Conservation (phyloP, 2,888 invertebrate species). For the Andrena dorsata region DNA sequence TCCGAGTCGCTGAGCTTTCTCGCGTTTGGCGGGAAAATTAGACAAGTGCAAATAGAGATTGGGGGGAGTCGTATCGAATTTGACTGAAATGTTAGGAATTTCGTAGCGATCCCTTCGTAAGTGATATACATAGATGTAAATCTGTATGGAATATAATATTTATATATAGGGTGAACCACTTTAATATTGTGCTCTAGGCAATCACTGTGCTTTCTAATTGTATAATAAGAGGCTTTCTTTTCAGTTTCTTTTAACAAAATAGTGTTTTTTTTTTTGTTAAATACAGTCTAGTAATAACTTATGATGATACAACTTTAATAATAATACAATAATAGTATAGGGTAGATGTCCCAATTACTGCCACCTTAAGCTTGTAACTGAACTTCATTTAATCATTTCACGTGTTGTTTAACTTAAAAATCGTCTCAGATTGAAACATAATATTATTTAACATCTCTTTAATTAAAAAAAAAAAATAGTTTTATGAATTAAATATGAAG, state of each 20-base stretch:
- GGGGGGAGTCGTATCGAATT: neutral
- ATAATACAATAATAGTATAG: too few relatives aligned
- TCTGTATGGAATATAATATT: neutral
- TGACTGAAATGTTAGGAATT: neutral
- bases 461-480: too few relatives aligned
- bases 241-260: neutral
- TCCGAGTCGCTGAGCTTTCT: slow-evolving; percentile 27
- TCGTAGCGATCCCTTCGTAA: neutral
- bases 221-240: neutral
- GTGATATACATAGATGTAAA: neutral
- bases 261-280: too few relatives aligned
- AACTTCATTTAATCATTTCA: too few relatives aligned
- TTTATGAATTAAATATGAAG: too few relatives aligned
- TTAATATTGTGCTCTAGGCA: neutral
- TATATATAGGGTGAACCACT: neutral
- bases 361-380: too few relatives aligned
- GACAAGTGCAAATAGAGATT: slow-evolving; percentile 40
- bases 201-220: neutral
- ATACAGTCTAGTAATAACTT: too few relatives aligned
- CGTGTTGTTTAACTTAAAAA: too few relatives aligned
- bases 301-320: too few relatives aligned
- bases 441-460: too few relatives aligned
- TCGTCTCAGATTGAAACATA: too few relatives aligned
- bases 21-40: slow-evolving; percentile 28
- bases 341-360: too few relatives aligned